Base-by-base conservation (phyloP, 2,888 invertebrate genomes). In the Callosobruchus maculatus region DNA sequence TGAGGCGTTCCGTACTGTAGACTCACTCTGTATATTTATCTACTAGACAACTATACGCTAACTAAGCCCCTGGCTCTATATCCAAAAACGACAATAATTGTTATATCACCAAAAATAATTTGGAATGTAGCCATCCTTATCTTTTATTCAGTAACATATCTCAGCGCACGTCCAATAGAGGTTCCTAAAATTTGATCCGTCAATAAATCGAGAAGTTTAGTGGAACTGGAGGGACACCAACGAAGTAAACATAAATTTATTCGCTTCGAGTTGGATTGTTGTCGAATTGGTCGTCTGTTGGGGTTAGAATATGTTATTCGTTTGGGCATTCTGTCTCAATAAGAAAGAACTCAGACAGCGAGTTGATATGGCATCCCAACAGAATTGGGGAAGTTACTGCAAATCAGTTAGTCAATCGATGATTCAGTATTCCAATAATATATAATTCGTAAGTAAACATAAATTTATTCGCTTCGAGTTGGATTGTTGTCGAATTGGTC, bases 211-310 rank as follows among this genome's bases (percentile, higher is more conserved):
- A 71, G 49, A 72, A 72, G 71, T 74, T 74, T 73, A 74, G 73
- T 75, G 68, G 71, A 67, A 71, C 71, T 72, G 21, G 67, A 21
- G 71, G 76, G 75, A 77, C 76, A 77, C 76, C 76, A 75, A 77
- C 76, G 76, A 77, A 70, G 76, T 67, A 72, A 68, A 26, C 72
- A 72, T 75, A 74, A 77, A 77, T 76, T 75, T 76, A 77, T 77
- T 74, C 75, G 22, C 67, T 49, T n/a, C 68, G 30, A 70, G 26
- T 70, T 70, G 76, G 72, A 75, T 77, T 74, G 74, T 77, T 75
- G 72, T 75, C 73, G 67, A 75, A 73, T 73, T 74, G 21, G 73
- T 71, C 73, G 74, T 73, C 76, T 72, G 72, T 70, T 71, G 30
- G 30, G 71, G 74, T 74, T 74, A 71, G 74, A 73, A 73, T 49